A percentile compares a stretch with the other conserved stretches of the same genome.
Evolutionary conservation across 2,113 vertebrate species (phyloP).

Genomic region (Psettodes erumei): DNA sequence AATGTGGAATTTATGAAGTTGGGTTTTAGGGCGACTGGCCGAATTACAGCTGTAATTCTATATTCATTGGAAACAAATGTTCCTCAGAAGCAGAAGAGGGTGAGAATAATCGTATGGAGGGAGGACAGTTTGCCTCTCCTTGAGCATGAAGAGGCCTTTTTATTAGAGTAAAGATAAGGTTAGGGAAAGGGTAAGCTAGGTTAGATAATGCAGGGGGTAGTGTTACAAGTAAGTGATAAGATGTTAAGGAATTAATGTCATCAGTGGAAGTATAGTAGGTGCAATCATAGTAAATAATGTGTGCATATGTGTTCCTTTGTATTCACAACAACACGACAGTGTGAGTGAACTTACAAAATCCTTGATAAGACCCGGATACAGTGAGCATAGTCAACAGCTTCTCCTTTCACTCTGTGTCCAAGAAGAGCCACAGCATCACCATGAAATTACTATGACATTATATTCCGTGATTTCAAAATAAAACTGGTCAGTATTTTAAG

Average conservation of each 20-base stretch:
- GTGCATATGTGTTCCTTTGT: background rate
- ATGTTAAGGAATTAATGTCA: background rate
- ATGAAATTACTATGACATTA: too few relatives aligned
- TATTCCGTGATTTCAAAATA: background rate
- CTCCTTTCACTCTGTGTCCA: background rate
- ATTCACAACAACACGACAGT: background rate
- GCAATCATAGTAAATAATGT: background rate
- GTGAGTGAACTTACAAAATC: background rate
- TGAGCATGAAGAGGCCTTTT: background rate
- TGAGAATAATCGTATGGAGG: background rate
- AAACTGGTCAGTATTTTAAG: background rate
- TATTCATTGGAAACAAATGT: slow-evolving; percentile 42
- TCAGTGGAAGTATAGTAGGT: background rate
- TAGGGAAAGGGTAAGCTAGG: background rate
- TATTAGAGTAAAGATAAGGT: background rate
- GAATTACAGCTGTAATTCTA: slow-evolving; percentile 25
- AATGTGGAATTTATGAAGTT: slow-evolving; percentile 28
- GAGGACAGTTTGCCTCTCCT: background rate
- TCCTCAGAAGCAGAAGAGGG: background rate
- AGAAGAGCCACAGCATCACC: background rate
- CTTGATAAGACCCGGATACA: background rate
- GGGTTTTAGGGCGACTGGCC: slow-evolving; percentile 21
- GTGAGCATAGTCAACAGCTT: background rate
- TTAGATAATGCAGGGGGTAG: background rate
- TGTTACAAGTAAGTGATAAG: too few relatives aligned